phyloP scores from a whole-genome alignment of 2,113 vertebrate genomes.

The Megaleporinus macrocephalus region DNA sequence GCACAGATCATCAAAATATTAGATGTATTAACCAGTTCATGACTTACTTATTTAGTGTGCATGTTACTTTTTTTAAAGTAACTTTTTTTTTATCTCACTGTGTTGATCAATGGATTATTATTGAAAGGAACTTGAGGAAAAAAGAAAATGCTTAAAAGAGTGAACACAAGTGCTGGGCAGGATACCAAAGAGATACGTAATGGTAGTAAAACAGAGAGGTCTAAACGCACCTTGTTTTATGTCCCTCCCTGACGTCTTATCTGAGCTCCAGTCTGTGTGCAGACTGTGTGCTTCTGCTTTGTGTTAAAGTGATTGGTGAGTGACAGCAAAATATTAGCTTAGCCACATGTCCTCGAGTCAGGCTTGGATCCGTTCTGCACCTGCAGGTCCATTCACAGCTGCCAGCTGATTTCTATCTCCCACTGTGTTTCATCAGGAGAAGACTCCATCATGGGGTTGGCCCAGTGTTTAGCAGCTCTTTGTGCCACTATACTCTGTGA shows the following conservation, averaged over 20 bases:
- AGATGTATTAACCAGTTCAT: background rate
- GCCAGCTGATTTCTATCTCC: slow-evolving; percentile 49
- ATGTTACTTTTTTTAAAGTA: background rate
- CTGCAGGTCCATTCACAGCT: slow-evolving; percentile 36
- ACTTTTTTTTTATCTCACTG: slow-evolving; percentile 22
- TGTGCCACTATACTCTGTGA: too few relatives aligned
- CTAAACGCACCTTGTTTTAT: background rate
- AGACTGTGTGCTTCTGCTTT: slow-evolving; percentile 38
- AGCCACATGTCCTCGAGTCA: slow-evolving; percentile 19
- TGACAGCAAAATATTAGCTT: slow-evolving; percentile 50
- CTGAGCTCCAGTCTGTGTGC: slow-evolving; percentile 1
- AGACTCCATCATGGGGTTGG: slow-evolving; percentile 2
- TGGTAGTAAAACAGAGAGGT: slow-evolving; percentile 32
- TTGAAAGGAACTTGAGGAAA: background rate
- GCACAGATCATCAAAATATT: background rate
- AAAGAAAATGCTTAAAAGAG: background rate
- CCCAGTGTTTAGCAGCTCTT: too few relatives aligned
- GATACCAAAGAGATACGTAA: slow-evolving; percentile 23
- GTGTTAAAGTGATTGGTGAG: slow-evolving; percentile 48
- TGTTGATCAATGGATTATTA: slow-evolving; percentile 1
- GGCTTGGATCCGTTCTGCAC: slow-evolving; percentile 42
- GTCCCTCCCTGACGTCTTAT: slow-evolving; percentile 29
- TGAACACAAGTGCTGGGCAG: background rate
- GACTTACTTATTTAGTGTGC: slow-evolving; percentile 3
- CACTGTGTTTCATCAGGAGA: slow-evolving; percentile 12